Percentiles rank a stretch among this genome's conserved stretches.
Conservation (phyloP, 1,140 invertebrate species). For the Trissolcus basalis region DNA sequence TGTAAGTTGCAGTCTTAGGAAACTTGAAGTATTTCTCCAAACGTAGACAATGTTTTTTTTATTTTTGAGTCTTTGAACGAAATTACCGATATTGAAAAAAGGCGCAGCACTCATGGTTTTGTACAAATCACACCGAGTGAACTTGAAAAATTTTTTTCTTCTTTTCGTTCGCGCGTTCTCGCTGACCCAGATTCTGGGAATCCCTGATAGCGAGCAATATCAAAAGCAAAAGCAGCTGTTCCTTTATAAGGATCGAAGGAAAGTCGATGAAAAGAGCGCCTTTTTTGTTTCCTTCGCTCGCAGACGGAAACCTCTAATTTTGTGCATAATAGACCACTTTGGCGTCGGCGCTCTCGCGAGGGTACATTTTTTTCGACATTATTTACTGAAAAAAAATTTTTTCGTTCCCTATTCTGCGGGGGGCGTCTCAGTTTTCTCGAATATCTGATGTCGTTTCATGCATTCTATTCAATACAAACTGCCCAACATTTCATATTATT, state of each 20-base stretch:
- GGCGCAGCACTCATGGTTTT: constrained; percentile 12
- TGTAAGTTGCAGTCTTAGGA: constrained; percentile 2
- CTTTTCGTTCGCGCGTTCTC: constrained; percentile 9
- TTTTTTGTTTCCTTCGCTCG: constrained; percentile 56
- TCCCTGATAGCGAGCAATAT: constrained; percentile 52
- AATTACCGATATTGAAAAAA: constrained; percentile 11
- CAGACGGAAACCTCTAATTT: constrained; percentile 71
- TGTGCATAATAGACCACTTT: constrained; percentile 65
- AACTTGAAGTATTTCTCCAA: constrained; percentile 14
- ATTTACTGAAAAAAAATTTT: constrained; percentile 20
- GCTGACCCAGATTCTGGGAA: constrained; percentile 54
- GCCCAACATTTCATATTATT: constrained; percentile 41
- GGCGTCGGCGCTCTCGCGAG: constrained; percentile 36
- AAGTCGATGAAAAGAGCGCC: constrained; percentile 57
- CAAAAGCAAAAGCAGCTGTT: constrained; percentile 59
- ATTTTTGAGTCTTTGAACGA: constrained; percentile 1
- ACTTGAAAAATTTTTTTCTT: constrained; percentile 39
- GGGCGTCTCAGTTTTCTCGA: constrained; percentile 15
- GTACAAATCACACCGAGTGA: constrained; percentile 12
- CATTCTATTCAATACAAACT: constrained; percentile 38
- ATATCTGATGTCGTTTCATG: constrained; percentile 36
- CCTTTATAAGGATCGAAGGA: constrained; percentile 34
- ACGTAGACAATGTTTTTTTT: constrained; percentile 11
- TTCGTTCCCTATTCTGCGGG: constrained; percentile 37
- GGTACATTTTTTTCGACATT: constrained; percentile 9